A percentile compares a stretch with the other conserved stretches of the same genome.
phyloP scores from a whole-genome alignment of 1,140 invertebrate species.

The Mizuhopecten yessoensis region DNA sequence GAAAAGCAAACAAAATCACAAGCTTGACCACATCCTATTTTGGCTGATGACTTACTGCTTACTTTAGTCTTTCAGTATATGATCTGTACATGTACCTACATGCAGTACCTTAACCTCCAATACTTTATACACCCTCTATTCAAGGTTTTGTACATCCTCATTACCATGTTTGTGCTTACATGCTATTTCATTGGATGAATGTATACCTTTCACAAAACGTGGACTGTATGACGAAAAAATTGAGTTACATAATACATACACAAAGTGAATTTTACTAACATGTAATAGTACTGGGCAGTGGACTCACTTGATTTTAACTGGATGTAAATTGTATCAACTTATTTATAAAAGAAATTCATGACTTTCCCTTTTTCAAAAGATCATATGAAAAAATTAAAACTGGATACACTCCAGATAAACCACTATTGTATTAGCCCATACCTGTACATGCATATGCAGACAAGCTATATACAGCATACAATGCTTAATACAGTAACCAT shows the following conservation, averaged over 20 bases:
- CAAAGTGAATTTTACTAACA: not conserved
- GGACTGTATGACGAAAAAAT: not conserved
- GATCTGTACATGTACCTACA: not conserved
- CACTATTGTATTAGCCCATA: no score
- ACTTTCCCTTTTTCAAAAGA: no score
- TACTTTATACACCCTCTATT: not conserved
- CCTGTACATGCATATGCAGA: no score
- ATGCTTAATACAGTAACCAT: no score
- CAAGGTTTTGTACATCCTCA: not conserved
- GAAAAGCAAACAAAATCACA: not conserved
- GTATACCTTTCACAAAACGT: not conserved
- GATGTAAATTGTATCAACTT: no score
- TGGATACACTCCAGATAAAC: no score
- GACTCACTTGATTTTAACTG: not conserved
- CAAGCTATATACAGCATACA: no score
- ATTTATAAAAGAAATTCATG: no score
- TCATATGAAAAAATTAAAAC: no score
- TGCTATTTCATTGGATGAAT: slow-evolving; percentile 21
- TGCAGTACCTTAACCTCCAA: not conserved
- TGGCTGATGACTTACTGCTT: not conserved
- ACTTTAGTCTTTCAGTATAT: not conserved
- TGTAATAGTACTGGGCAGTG: not conserved
- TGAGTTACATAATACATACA: not conserved
- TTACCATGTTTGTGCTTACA: not conserved
- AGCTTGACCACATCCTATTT: not conserved